Base-by-base conservation (phyloP, 1,140 invertebrate species). In the Tyrophagus putrescentiae region DNA sequence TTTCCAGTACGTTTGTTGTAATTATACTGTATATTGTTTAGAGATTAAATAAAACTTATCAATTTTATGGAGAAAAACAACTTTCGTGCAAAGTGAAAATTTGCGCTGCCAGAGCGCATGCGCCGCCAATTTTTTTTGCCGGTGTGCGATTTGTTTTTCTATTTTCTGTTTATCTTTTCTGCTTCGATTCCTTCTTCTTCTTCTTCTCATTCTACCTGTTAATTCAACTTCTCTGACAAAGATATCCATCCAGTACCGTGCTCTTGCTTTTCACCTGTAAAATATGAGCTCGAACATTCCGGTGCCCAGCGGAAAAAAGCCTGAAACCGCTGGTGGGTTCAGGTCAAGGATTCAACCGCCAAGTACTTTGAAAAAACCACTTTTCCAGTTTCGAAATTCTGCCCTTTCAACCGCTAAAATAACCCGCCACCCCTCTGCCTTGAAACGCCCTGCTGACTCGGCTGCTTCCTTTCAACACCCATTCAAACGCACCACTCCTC, bases 221-320 rank as follows among this genome's bases (percentile, higher is more conserved):
- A 39, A 13, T 39, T 39, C 21, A 13, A 39, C 36, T 39, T 13
- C 21, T 21, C 36, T 39, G 21, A 39, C 13, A 13, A 13, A 39
- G 36, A 39, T 21, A 13, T 21, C 36, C 21, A 39, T 13, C 36
- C 13, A 21, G 36, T 39, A 39, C 13, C 36, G 36, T 13, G 36
- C 13, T 13, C 21, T 13, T 39, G 13, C 13, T 39, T 13, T 39
- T 39, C 13, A 13, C 13, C 13, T 39, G 36, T 13, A 13, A 39
- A 39, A 39, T 39, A 54, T 54, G 52, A 31, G 27, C 25, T 54
- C 52, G 13, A 33, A 13, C 27, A 54, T 54, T 33, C 52, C 52
- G 2, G 39, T 34, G 9, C 39, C 39, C 39, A 54, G 52, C 39
- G 13, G 31, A 2, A 28, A 31, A 16, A 54, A 54, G 27, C 27